Evolutionary conservation across 2,888 invertebrate species (phyloP).

Genomic region (Parnassius mnemosyne): DNA sequence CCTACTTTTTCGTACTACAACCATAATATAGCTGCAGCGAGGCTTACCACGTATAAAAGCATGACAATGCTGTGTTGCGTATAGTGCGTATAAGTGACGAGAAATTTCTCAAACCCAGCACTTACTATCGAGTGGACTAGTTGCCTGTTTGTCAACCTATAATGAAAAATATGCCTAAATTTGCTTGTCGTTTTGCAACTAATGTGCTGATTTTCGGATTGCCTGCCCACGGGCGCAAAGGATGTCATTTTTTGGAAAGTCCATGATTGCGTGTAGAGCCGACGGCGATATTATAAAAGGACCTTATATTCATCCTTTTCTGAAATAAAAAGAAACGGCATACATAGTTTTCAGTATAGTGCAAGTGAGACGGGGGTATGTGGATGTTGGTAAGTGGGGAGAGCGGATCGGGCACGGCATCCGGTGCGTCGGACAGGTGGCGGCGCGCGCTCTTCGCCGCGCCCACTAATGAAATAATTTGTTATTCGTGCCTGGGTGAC

Average conservation of each 20-base stretch:
- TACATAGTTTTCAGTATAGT: conserved; percentile 12
- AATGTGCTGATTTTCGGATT: conserved; percentile 28
- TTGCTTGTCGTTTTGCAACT: no score
- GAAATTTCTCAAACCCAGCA: no score
- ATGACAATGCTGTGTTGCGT: no score
- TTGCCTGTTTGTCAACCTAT: no score
- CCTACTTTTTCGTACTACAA: no score
- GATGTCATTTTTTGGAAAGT: conserved; percentile 52
- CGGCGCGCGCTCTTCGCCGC: conserved; percentile 49
- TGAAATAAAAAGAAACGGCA: conserved; percentile 27
- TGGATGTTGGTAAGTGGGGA: conserved; percentile 32
- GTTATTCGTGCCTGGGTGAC: conserved; percentile 58
- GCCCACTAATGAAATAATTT: conserved; percentile 75
- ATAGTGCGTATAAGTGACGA: no score
- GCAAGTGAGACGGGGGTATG: conserved; percentile 18
- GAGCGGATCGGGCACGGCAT: conserved; percentile 54
- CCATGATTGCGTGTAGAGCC: conserved; percentile 43
- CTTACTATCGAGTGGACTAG: no score
- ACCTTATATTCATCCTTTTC: conserved; percentile 34
- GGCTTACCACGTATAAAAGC: no score
- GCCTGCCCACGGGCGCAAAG: conserved; percentile 39
- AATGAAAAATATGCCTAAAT: no score
- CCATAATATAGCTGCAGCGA: no score
- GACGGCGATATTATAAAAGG: conserved; percentile 44
- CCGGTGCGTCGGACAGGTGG: conserved; percentile 75